Evolutionary conservation across 2,797 vertebrate species (phyloP).

Genomic region (Smutsia gigantea): DNA sequence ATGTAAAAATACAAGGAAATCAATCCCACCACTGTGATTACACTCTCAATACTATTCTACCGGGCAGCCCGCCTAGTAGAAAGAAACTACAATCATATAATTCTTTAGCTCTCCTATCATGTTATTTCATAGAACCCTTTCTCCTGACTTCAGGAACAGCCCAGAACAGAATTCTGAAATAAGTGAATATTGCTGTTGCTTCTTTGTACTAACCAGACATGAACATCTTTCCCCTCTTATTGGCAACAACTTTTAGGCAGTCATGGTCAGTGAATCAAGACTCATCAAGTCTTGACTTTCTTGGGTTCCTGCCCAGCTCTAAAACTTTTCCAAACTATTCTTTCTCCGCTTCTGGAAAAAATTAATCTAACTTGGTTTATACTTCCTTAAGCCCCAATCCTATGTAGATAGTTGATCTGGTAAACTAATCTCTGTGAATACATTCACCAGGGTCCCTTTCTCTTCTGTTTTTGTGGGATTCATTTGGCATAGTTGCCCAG

Average conservation of each 20-base stretch:
- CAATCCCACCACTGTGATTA: neutral
- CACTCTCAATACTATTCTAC: neutral
- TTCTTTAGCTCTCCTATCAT: neutral
- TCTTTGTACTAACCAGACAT: neutral
- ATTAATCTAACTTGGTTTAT: neutral
- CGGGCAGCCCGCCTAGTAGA: neutral
- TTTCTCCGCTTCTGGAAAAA: neutral
- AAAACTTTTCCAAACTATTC: neutral
- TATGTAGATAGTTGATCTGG: neutral
- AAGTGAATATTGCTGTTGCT: neutral
- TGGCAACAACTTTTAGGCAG: neutral
- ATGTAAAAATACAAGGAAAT: constrained; percentile 18
- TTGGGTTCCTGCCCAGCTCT: neutral
- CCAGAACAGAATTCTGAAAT: neutral
- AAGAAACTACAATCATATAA: neutral
- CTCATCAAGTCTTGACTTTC: neutral
- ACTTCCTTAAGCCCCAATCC: neutral
- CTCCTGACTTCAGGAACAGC: neutral
- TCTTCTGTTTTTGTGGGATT: neutral
- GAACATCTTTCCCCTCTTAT: neutral
- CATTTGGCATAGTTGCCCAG: neutral
- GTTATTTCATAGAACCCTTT: neutral
- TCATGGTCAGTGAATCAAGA: neutral
- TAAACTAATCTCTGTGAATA: neutral
- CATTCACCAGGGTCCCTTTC: neutral